Evolutionary conservation across 2,888 invertebrate species (phyloP), one percentile per base, ranked within the genome.

Genomic region (Agonopterix alstromeriana): DNA sequence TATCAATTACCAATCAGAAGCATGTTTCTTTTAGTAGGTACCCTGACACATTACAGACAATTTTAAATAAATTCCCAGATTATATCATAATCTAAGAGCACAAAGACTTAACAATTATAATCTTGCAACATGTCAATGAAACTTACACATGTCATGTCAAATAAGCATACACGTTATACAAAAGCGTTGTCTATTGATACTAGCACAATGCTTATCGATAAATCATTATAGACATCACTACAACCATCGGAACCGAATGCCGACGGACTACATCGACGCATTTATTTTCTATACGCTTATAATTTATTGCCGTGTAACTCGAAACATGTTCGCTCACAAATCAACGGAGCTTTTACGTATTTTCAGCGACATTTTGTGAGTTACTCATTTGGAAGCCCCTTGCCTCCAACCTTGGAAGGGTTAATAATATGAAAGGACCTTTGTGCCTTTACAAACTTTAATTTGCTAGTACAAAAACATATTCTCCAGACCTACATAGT

Each of bases 291-390:
- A 79, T 75, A 73, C 71, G 65, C 66, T 70, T 73, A 77, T 78
- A 82, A 84, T 82, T 82, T 81, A 83, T 81, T 73, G 67, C 68
- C 63, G 59, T 69, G 80, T 76, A 79, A 78, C 77, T 70, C 68
- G 77, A 77, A 77, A 77, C 74, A 72, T 74, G 68, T 68, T 61
- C 67, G 69, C 64, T 75, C 72, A 75, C 77, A 80, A 82, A 79
- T 82, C 78, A 79, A 74, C 58, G 58, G 54, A 61, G 67, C 67
- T 65, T 71, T 72, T 67, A 69, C 69, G 62, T 63, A 57, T 70
- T 80, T 79, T 80, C 74, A 70, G 67, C 71, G 67, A 61, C 62
- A 67, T 73, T 71, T 73, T 76, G 69, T 73, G 60, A 63, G 62
- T 58, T 56, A 59, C 64, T 72, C 65, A 58, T 54, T 70, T 57